Conservation (phyloP, 2,113 vertebrate genomes). For the Labrus mixtus region DNA sequence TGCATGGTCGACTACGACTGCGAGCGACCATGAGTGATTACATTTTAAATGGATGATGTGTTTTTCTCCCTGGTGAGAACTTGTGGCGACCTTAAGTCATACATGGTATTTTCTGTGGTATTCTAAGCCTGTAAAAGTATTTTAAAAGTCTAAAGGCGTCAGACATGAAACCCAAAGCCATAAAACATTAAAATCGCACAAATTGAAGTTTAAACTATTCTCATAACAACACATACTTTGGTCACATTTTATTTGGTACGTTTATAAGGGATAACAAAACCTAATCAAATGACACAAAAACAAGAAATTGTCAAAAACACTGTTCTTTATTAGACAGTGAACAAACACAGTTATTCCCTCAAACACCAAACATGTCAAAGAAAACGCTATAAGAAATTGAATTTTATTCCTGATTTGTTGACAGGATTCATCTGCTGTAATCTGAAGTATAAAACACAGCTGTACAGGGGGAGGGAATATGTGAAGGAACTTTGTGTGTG, state of each 20-base stretch:
- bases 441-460: too few species aligned
- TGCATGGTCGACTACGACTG: neutral
- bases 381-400: neutral
- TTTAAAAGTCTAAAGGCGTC: neutral
- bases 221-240: neutral
- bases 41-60: slow-evolving; percentile 5
- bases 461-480: too few species aligned
- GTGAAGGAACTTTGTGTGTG: too few species aligned
- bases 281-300: neutral
- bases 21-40: neutral
- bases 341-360: neutral
- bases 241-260: neutral
- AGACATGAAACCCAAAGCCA: neutral
- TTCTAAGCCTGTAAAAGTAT: neutral
- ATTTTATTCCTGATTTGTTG: too few species aligned
- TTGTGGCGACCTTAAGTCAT: neutral
- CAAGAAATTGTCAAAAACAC: neutral
- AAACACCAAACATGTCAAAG: neutral
- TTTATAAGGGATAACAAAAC: neutral
- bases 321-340: neutral
- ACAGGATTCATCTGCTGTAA: too few species aligned
- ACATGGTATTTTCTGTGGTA: neutral
- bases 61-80: neutral
- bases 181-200: neutral
- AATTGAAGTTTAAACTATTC: neutral